phyloP scores from a whole-genome alignment of 2,113 vertebrate species.

The Cavia aperea region DNA sequence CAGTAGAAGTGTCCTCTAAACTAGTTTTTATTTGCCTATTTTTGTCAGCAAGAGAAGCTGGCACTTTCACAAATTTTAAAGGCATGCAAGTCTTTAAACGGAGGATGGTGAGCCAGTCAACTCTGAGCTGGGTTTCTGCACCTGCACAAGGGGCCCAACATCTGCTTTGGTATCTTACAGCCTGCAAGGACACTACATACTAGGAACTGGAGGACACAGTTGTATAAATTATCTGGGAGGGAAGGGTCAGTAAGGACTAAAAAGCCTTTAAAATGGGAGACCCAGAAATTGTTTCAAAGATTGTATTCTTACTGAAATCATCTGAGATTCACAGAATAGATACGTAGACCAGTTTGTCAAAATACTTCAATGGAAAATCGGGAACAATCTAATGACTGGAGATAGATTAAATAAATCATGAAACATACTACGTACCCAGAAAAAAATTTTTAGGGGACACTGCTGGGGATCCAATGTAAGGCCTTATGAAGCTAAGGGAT shows the following conservation, averaged over 20 bases:
- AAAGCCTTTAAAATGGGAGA: neutral
- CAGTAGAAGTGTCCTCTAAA: too few species aligned
- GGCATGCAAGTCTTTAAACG: neutral
- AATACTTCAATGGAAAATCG: neutral
- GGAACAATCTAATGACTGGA: neutral
- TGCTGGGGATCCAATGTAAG: neutral
- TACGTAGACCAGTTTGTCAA: neutral
- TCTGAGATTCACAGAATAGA: neutral
- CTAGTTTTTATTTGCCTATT: neutral
- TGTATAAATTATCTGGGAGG: neutral
- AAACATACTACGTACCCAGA: neutral
- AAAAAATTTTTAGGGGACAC: neutral
- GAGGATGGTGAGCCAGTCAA: neutral
- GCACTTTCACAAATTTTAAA: neutral
- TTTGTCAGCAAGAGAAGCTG: neutral
- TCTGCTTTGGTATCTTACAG: fast-evolving
- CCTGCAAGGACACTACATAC: neutral
- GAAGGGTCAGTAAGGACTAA: neutral
- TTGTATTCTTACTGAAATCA: neutral
- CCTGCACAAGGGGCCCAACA: neutral
- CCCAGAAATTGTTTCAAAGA: neutral
- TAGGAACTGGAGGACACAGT: neutral
- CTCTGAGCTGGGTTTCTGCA: neutral
- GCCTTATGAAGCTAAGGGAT: neutral
- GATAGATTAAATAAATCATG: neutral